Evolutionary conservation across 2,113 vertebrate species (phyloP), one percentile per base, ranked within the genome.

Genomic region (Camelus dromedarius): DNA sequence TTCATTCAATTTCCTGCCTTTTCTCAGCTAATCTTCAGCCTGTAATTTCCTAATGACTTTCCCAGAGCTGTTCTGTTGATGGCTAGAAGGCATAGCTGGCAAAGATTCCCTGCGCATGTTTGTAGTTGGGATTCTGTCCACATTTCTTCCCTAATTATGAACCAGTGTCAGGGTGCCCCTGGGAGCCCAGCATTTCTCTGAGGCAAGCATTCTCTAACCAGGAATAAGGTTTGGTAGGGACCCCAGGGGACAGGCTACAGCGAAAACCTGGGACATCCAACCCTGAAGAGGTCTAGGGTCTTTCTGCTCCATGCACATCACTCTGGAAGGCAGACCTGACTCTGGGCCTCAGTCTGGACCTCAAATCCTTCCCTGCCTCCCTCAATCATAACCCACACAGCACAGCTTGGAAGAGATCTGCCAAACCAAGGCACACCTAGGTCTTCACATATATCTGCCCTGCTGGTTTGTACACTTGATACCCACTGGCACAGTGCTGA

Each of bases 21-120:
- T 97, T 79, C 58, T 56, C 84, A 90, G 93, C 91, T 96, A 87
- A 97, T 95, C 84, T 46, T 87, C 56, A 94, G 91, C 69, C 69
- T 89, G 50, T 95, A 95, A 97, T 97, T 95, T 93, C 91, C 84
- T 97, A 95, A 95, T 97, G 82, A 89, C 73, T 92, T 80, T 92
- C 54, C 69, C 42, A 22, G n/a, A 20, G 42, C 42, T 79, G 5
- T 52, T 94, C 60, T 73, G 26, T 80, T 80, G 93, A 79, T 86
- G 8, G 10, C 73, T 82, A 42, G 90, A 85, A 82, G 88, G 72
- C 46, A n/a, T 4, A 70, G 54, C 88, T 46, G 50, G 91, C 91
- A 79, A 54, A 92, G 28, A 82, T 73, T 7, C n/a, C 75, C 75
- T 35, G 46, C 1, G 0, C 38, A 38, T 35, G 35, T 73, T 58